Evolutionary conservation across 64 coral and sea anemone genomes (phyloP).

Genomic region (Pocillopora verrucosa): DNA sequence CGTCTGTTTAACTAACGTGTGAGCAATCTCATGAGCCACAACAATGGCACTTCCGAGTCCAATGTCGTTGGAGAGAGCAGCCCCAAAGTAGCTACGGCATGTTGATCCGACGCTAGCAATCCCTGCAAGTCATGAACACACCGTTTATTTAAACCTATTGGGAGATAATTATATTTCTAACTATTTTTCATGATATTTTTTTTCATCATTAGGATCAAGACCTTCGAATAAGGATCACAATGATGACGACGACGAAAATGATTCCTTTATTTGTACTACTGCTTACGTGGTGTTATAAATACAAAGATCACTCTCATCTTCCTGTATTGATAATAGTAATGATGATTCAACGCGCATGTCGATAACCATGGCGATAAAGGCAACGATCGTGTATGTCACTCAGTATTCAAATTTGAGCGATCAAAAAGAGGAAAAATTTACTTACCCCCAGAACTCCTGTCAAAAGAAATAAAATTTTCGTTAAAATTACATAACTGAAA

Average conservation of each 20-base stretch:
- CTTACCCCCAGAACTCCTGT: constrained; percentile 18
- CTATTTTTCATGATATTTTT: neutral
- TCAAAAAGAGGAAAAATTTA: neutral
- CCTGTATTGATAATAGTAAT: too few species aligned
- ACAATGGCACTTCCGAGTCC: constrained; percentile 15
- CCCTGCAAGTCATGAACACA: neutral
- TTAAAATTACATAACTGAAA: neutral
- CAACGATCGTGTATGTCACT: too few species aligned
- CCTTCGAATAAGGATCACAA: too few species aligned
- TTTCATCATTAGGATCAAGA: too few species aligned
- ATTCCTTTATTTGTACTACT: too few species aligned
- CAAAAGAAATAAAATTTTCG: neutral
- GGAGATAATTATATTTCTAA: neutral
- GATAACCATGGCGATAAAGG: too few species aligned
- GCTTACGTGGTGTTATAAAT: too few species aligned
- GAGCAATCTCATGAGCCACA: constrained; percentile 11
- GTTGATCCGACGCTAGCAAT: neutral
- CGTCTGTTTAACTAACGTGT: neutral
- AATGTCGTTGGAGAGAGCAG: constrained; percentile 8
- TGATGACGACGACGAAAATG: too few species aligned
- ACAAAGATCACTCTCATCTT: too few species aligned
- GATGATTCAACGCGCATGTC: too few species aligned
- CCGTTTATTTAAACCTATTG: too few species aligned
- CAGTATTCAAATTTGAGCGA: neutral
- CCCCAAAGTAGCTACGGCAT: neutral